Evolutionary conservation across 2,113 vertebrate species (phyloP).

Genomic region (Coreoperca whiteheadi): DNA sequence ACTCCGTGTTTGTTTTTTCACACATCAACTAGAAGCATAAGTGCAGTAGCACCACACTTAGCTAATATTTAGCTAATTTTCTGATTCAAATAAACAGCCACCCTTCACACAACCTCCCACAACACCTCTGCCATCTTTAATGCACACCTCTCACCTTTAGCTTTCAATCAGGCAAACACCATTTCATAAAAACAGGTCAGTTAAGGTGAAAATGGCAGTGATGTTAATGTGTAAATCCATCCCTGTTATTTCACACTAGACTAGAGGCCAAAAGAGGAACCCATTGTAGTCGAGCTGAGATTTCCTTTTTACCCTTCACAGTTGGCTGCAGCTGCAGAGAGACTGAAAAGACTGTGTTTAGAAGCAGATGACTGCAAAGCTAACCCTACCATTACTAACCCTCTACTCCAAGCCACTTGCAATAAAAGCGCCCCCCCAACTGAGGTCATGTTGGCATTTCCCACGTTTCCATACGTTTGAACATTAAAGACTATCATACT

Average conservation of each 20-base stretch:
- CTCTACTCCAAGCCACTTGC: slow-evolving; percentile 10
- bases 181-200: background rate
- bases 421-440: slow-evolving; percentile 34
- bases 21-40: slow-evolving; percentile 8
- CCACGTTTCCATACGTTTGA: slow-evolving; percentile 44
- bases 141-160: background rate
- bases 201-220: background rate
- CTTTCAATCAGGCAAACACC: background rate
- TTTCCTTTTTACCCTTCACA: slow-evolving; percentile 47
- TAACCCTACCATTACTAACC: slow-evolving; percentile 42
- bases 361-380: slow-evolving; percentile 42
- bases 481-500: slow-evolving; percentile 33
- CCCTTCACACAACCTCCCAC: background rate
- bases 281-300: background rate
- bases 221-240: slow-evolving; percentile 17
- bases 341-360: slow-evolving; percentile 36
- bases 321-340: slow-evolving; percentile 24
- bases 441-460: slow-evolving; percentile 21
- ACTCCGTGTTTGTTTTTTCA: slow-evolving; percentile 24
- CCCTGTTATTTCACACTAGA: slow-evolving; percentile 16
- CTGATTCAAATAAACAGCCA: background rate
- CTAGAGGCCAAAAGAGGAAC: background rate
- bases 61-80: background rate
- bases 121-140: background rate
- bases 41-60: background rate